A percentile compares a stretch with the other conserved stretches of the same genome.
These are phyloP conservation scores for Ecdyonurus torrentis DNA, from an alignment of 2,888 invertebrate genomes.

Conservation along the genomic window DNA sequence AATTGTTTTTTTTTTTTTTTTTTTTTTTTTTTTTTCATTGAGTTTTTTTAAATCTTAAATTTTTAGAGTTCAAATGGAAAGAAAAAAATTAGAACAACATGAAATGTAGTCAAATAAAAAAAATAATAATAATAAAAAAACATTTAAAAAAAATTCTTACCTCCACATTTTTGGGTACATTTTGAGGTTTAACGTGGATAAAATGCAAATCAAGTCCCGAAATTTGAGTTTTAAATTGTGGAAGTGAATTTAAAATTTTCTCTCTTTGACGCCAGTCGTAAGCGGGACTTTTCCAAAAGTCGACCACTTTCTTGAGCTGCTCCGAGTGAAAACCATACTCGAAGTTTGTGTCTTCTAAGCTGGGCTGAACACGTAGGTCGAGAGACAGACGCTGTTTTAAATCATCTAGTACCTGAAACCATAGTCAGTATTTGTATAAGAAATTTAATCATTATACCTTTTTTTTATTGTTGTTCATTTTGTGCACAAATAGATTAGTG, in stretches of 20 bases:
- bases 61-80: no score
- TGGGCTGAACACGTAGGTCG: slow-evolving; percentile 25
- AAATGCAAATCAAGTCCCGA: slow-evolving; percentile 61
- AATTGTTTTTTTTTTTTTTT: no score
- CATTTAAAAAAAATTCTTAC: background rate
- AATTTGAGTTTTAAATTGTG: slow-evolving; percentile 59
- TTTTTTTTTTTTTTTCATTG: no score
- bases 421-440: background rate
- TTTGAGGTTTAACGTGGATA: slow-evolving; percentile 45
- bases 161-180: slow-evolving; percentile 22
- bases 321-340: slow-evolving; percentile 66
- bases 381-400: slow-evolving; percentile 37
- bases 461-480: no score
- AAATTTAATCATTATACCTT: no score
- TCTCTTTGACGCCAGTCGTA: slow-evolving; percentile 59
- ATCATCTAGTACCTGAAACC: slow-evolving; percentile 38
- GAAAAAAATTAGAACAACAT: no score
- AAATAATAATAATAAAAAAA: background rate
- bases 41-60: no score
- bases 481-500: no score
- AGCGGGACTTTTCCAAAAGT: slow-evolving; percentile 54
- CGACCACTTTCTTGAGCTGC: slow-evolving; percentile 44
- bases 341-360: slow-evolving; percentile 39
- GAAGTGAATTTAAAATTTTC: slow-evolving; percentile 48
- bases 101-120: no score